Conservation (phyloP, 2,888 invertebrate species). For the Pherbina coryleti region DNA sequence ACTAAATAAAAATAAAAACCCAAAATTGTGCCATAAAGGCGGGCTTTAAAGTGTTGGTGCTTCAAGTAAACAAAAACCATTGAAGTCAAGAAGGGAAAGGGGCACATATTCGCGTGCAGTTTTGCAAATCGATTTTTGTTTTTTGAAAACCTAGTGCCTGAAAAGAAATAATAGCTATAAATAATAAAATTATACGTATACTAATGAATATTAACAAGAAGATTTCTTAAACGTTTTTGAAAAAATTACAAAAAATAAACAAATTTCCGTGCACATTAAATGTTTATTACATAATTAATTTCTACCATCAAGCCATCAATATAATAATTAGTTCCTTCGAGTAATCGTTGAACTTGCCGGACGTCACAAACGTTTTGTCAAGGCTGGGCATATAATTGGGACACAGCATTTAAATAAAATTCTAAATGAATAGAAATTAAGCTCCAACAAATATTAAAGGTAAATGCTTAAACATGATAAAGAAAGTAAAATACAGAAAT, state of each 20-base stretch:
- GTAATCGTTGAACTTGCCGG: not conserved
- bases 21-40: not conserved
- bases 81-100: not conserved
- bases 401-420: not conserved
- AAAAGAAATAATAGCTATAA: not conserved
- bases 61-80: constrained; percentile 7
- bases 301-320: not conserved
- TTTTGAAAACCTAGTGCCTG: constrained; percentile 16
- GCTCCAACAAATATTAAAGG: not conserved
- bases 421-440: not conserved
- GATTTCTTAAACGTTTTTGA: not conserved
- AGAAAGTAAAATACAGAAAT: no score
- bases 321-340: not conserved
- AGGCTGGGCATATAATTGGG: not conserved
- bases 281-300: not conserved
- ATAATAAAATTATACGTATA: not conserved
- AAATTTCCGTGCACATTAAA: not conserved
- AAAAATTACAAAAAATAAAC: not conserved
- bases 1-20: not conserved
- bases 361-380: not conserved
- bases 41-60: not conserved
- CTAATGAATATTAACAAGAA: not conserved
- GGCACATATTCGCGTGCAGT: not conserved
- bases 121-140: constrained; percentile 3
- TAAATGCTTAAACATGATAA: no score